Conservation (phyloP, 1,140 invertebrate genomes). For the Brachionus manjavacas region DNA sequence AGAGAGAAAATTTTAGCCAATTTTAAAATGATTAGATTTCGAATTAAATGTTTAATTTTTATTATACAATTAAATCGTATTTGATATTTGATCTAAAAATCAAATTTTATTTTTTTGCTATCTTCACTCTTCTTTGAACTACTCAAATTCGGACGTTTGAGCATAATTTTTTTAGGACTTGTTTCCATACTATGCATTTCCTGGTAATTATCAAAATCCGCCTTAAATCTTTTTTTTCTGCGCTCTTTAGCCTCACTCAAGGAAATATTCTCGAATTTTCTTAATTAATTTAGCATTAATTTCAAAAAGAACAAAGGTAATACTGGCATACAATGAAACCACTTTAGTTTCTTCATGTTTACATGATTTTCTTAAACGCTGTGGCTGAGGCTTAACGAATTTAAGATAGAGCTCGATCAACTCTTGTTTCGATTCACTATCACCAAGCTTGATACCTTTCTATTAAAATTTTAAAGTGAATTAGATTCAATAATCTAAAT, state of each 20-base stretch:
- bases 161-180: neutral
- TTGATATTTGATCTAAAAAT: neutral
- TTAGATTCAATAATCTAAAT: neutral
- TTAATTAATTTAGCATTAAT: neutral
- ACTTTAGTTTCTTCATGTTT: neutral
- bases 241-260: neutral
- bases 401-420: neutral
- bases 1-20: neutral
- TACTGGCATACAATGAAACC: neutral
- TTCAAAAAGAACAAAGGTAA: too few relatives aligned
- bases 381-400: constrained; percentile 2
- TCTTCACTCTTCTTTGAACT: neutral
- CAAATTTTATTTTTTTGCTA: neutral
- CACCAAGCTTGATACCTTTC: neutral
- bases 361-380: neutral
- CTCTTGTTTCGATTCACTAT: neutral
- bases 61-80: constrained; percentile 4
- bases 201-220: neutral
- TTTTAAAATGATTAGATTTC: neutral
- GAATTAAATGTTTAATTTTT: neutral
- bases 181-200: neutral
- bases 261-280: neutral
- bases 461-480: neutral
- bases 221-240: neutral
- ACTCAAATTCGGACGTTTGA: neutral